Percentiles rank a stretch among this genome's conserved stretches.
Conservation (phyloP, 2,113 vertebrate species). For the Aptenodytes forsteri region DNA sequence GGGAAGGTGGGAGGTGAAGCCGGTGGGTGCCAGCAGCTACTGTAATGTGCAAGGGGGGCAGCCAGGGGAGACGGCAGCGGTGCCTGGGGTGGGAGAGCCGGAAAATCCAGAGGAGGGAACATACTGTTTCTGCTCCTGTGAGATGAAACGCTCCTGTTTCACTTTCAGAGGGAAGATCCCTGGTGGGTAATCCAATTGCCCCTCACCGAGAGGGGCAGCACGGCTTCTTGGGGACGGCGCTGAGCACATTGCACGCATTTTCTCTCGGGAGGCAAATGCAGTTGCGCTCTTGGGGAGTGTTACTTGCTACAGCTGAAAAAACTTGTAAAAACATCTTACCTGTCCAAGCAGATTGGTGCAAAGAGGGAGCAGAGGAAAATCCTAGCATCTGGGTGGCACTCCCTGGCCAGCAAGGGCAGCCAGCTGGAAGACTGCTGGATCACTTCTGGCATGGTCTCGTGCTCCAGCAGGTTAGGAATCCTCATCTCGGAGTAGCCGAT, state of each 20-base stretch:
- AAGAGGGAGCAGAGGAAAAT: conserved; percentile 89
- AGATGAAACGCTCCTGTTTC: neutral
- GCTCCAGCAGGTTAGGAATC: conserved; percentile 85
- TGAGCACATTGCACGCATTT: neutral
- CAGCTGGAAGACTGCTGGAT: conserved; percentile 85
- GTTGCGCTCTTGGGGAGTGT: neutral
- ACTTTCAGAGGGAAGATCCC: neutral
- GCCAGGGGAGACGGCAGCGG: neutral
- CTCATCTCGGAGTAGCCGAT: conserved; percentile 83
- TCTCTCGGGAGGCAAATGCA: neutral
- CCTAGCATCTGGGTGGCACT: conserved; percentile 82
- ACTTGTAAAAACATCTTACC: conserved; percentile 65
- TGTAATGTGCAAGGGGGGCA: rapidly evolving
- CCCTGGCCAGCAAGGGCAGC: conserved; percentile 82
- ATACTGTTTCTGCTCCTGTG: neutral
- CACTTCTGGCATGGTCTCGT: conserved; percentile 80
- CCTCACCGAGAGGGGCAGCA: neutral
- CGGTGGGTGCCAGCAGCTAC: neutral
- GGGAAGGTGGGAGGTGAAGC: neutral
- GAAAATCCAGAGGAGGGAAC: neutral
- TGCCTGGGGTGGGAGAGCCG: neutral
- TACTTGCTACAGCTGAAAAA: neutral
- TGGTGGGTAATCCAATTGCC: neutral
- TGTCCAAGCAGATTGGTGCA: conserved; percentile 85
- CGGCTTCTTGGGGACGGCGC: neutral